These are phyloP conservation scores for Agrenia bidenticulata DNA, from an alignment of 2,888 invertebrate genomes.

Conservation along the genomic window DNA sequence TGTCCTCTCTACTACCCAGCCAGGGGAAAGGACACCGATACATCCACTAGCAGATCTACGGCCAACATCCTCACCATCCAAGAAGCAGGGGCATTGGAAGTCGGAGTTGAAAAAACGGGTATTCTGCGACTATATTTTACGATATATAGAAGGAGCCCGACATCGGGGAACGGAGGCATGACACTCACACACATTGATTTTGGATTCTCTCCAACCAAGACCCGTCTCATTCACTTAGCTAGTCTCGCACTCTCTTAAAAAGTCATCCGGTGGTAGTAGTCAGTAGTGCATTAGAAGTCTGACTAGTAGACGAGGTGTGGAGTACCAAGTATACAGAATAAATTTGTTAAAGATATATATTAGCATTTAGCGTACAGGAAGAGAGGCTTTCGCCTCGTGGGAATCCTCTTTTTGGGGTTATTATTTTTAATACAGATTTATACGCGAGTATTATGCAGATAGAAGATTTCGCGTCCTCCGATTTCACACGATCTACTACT, in stretches of 20 bases:
- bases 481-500: no score
- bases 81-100: not conserved
- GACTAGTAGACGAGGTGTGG: no score
- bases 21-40: no score
- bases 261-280: no score
- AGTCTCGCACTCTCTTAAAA: no score
- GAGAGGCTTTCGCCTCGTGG: not conserved
- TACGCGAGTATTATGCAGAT: no score
- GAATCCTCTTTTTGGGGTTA: not conserved
- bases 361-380: not conserved
- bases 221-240: constrained; percentile 4
- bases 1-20: no score
- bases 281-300: no score
- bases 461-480: no score
- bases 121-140: not conserved
- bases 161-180: not conserved
- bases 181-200: constrained; percentile 7
- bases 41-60: no score
- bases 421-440: constrained; percentile 2
- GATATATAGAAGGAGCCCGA: not conserved
- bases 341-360: not conserved
- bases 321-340: no score
- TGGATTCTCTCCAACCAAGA: constrained; percentile 1
- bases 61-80: not conserved
- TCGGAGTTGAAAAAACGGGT: not conserved